Evolutionary conservation across 2,113 vertebrate species (phyloP).

Genomic region (Thinocorus orbignyianus): DNA sequence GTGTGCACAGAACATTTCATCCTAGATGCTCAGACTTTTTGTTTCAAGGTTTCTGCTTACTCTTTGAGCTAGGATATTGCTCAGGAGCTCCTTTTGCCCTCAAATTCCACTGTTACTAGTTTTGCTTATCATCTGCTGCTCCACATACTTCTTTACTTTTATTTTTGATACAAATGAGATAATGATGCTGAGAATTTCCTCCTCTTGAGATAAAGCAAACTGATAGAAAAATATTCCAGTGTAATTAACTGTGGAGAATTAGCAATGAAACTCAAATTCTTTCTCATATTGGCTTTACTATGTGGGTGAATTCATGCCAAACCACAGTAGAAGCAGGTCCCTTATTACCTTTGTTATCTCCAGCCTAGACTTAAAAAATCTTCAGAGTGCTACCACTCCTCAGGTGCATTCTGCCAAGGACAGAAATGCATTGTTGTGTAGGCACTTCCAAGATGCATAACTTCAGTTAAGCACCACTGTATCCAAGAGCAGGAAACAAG

Average conservation of each 20-base stretch:
- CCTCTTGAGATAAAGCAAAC: neutral
- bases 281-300: neutral
- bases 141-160: neutral
- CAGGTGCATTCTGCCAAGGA: neutral
- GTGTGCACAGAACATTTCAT: neutral
- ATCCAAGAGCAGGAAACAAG: neutral
- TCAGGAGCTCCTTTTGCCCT: neutral
- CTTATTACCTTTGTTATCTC: neutral
- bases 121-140: neutral
- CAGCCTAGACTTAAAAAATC: neutral
- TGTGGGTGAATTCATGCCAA: neutral
- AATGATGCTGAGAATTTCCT: neutral
- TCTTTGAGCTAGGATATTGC: neutral
- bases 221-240: neutral
- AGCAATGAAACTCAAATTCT: neutral
- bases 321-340: neutral
- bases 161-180: neutral
- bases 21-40: neutral
- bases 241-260: neutral
- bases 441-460: neutral
- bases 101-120: neutral
- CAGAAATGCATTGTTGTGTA: neutral
- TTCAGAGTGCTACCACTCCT: neutral
- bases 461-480: neutral
- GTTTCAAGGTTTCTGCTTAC: neutral